Percentiles rank a stretch among this genome's conserved stretches.
These are phyloP conservation scores for Bufo bufo DNA, from an alignment of 2,113 vertebrate genomes.

Conservation along the genomic window DNA sequence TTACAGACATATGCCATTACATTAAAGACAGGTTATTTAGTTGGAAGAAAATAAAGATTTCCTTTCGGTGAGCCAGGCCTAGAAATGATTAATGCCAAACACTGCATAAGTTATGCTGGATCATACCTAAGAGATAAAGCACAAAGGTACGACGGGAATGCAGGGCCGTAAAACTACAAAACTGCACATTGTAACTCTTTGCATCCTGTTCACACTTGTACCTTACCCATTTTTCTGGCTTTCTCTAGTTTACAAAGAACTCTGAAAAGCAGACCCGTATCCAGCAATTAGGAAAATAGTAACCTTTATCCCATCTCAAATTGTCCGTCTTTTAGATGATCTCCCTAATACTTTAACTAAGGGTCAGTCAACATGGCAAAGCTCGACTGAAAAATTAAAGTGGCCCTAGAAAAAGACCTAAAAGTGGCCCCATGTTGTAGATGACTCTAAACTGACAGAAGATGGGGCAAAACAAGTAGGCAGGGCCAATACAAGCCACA, in stretches of 20 bases:
- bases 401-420: no score
- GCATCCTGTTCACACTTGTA: background rate
- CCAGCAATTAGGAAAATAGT: no score
- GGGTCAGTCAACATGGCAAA: no score
- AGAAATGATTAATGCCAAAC: slow-evolving; percentile 56
- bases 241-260: background rate
- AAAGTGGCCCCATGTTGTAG: no score
- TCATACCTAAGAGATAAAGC: slow-evolving; percentile 58
- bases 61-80: slow-evolving; percentile 49
- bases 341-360: no score
- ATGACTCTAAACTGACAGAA: no score
- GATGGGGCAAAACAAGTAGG: no score
- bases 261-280: background rate
- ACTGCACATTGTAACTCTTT: slow-evolving; percentile 49
- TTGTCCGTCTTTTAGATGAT: no score
- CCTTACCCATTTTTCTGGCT: background rate
- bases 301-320: no score
- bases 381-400: no score
- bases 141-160: slow-evolving; percentile 42
- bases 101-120: slow-evolving; percentile 58
- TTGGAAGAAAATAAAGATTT: slow-evolving; percentile 58
- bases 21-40: slow-evolving; percentile 58
- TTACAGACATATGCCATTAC: slow-evolving; percentile 60
- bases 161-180: slow-evolving; percentile 47
- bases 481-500: no score